These are phyloP conservation scores for Halcyon leucocephala DNA, from an alignment of 2,797 vertebrate species.

Conservation along the genomic window DNA sequence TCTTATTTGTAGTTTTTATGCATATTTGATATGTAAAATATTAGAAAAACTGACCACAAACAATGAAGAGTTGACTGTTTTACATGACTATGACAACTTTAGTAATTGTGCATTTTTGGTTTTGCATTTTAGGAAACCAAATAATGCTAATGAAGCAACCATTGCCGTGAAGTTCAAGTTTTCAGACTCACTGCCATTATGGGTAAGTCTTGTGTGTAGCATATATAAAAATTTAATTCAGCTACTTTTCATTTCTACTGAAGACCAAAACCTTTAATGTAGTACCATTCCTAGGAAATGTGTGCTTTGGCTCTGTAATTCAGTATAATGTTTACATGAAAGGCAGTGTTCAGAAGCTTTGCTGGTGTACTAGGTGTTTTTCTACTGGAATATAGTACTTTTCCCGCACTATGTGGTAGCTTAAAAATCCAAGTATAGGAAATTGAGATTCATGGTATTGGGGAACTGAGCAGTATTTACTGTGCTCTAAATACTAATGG, in stretches of 20 bases:
- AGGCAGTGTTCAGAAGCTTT: background rate
- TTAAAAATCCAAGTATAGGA: background rate
- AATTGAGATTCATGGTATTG: background rate
- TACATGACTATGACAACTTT: background rate
- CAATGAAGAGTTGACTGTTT: background rate
- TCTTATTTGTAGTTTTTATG: background rate
- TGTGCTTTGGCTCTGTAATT: background rate
- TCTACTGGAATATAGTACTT: background rate
- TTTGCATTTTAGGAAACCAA: conserved; percentile 80
- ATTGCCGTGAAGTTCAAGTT: conserved; percentile 85
- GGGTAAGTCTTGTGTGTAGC: conserved; percentile 82
- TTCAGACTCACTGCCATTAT: conserved; percentile 85
- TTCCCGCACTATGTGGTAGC: background rate
- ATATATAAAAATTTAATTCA: background rate
- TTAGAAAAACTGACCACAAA: background rate
- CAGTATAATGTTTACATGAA: background rate
- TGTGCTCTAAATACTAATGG: background rate
- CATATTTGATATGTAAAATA: background rate
- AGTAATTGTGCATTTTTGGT: background rate
- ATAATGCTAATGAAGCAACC: conserved; percentile 88
- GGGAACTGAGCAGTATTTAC: background rate
- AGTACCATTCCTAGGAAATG: background rate
- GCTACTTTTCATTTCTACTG: background rate
- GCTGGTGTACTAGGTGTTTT: background rate
- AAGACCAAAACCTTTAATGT: background rate